phyloP scores from a whole-genome alignment of 2,888 invertebrate species.

The Rhopalosiphum nymphaeae region DNA sequence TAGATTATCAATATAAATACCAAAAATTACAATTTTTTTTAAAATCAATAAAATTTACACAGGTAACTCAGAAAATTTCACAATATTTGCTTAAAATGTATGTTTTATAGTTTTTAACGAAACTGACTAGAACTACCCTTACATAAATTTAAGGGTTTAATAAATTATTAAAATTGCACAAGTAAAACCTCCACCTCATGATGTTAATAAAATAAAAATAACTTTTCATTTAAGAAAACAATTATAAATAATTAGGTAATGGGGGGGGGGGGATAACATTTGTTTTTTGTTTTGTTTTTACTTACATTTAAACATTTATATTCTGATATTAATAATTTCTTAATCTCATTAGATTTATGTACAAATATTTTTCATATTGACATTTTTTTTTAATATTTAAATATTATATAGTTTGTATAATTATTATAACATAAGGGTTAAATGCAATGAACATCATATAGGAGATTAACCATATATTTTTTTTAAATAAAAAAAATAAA shows the following conservation, averaged over 20 bases:
- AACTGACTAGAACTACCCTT: conserved; percentile 64
- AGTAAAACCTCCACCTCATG: conserved; percentile 56
- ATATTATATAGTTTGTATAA: conserved; percentile 63
- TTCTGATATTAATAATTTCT: conserved; percentile 65
- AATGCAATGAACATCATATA: conserved; percentile 64
- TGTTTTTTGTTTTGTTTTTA: conserved; percentile 25
- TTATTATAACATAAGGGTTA: conserved; percentile 63
- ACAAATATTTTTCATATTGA: conserved; percentile 56
- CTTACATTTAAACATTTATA: conserved; percentile 63
- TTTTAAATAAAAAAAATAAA: conserved; percentile 49
- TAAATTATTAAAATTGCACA: conserved; percentile 61
- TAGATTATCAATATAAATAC: conserved; percentile 52
- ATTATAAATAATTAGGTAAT: not conserved
- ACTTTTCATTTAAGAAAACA: conserved; percentile 24
- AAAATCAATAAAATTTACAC: conserved; percentile 54
- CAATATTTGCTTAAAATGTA: conserved; percentile 51
- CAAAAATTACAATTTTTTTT: conserved; percentile 52
- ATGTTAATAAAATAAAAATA: conserved; percentile 50
- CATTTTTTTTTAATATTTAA: conserved; percentile 44
- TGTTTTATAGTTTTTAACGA: conserved; percentile 45
- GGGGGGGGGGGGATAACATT: not conserved
- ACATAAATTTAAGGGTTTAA: conserved; percentile 43
- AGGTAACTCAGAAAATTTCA: conserved; percentile 64
- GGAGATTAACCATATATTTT: conserved; percentile 62
- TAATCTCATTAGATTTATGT: conserved; percentile 63